These are phyloP conservation scores for Caranx melampygus DNA, from an alignment of 2,113 vertebrate species.

Conservation along the genomic window DNA sequence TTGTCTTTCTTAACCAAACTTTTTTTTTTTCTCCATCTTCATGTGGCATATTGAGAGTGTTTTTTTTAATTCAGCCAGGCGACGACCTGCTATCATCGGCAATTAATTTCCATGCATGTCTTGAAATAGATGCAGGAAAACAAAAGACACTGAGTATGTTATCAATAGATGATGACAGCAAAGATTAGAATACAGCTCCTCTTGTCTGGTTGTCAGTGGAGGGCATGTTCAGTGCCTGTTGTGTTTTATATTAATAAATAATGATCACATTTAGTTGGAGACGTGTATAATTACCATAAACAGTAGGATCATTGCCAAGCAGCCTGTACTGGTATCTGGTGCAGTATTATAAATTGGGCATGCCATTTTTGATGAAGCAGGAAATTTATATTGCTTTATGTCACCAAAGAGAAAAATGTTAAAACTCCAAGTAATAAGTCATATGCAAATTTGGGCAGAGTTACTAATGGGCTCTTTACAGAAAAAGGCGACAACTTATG, in stretches of 20 bases:
- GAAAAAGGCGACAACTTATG: neutral
- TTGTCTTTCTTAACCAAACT: conserved; percentile 43
- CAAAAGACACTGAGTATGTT: neutral
- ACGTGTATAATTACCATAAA: neutral
- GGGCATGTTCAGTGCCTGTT: neutral
- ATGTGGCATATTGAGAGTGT: conserved; percentile 51
- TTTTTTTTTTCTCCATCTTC: conserved; percentile 47
- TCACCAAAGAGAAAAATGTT: neutral
- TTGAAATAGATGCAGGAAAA: neutral
- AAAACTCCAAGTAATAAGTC: neutral
- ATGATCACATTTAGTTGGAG: neutral
- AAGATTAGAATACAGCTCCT: neutral
- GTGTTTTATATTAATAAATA: conserved; percentile 23
- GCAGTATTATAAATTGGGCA: neutral
- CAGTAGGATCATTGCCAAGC: neutral
- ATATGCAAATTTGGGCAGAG: neutral
- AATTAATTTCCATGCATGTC: neutral
- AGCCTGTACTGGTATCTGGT: neutral
- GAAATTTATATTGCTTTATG: neutral
- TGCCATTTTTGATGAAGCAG: neutral
- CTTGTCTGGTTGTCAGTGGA: conserved; percentile 2
- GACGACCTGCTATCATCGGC: neutral
- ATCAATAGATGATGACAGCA: neutral
- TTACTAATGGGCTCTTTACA: neutral
- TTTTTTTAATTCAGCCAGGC: conserved; percentile 36